These are phyloP conservation scores for Pandion haliaetus DNA, from an alignment of 2,113 vertebrate species.

Conservation along the genomic window DNA sequence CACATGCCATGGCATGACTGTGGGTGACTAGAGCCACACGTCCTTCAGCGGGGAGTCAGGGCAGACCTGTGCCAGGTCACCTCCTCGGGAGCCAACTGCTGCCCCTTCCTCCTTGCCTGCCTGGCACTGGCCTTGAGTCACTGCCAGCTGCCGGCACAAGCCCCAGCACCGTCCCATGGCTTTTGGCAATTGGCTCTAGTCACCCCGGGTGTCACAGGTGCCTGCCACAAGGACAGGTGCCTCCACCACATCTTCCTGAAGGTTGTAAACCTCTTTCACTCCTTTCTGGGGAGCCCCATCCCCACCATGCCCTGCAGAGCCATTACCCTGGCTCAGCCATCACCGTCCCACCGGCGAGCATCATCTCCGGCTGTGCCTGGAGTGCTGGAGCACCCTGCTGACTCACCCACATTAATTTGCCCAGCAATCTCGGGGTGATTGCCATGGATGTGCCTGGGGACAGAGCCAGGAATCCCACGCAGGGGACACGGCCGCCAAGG, in stretches of 20 bases:
- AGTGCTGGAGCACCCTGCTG: not conserved
- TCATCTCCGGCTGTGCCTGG: not conserved
- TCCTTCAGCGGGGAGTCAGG: not conserved
- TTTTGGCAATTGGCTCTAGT: rapidly evolving
- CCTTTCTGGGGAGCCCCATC: not conserved
- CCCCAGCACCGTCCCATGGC: not conserved
- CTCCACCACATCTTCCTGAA: not conserved
- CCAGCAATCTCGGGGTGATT: not conserved
- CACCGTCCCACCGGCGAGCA: rapidly evolving
- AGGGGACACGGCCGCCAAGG: not conserved
- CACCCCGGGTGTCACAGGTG: not conserved
- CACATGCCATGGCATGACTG: rapidly evolving
- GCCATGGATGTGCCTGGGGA: not conserved
- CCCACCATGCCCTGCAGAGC: not conserved
- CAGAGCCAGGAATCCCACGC: not conserved
- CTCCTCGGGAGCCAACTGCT: not conserved
- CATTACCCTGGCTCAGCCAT: not conserved
- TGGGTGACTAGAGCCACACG: not conserved
- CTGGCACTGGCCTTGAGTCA: not conserved
- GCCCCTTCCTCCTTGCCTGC: not conserved
- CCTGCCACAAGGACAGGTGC: not conserved
- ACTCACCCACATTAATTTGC: not conserved
- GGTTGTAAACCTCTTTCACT: not conserved
- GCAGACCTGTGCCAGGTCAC: not conserved
- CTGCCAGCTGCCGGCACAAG: not conserved